phyloP scores from a whole-genome alignment of 2,797 vertebrate species.

The Liparis tanakae region DNA sequence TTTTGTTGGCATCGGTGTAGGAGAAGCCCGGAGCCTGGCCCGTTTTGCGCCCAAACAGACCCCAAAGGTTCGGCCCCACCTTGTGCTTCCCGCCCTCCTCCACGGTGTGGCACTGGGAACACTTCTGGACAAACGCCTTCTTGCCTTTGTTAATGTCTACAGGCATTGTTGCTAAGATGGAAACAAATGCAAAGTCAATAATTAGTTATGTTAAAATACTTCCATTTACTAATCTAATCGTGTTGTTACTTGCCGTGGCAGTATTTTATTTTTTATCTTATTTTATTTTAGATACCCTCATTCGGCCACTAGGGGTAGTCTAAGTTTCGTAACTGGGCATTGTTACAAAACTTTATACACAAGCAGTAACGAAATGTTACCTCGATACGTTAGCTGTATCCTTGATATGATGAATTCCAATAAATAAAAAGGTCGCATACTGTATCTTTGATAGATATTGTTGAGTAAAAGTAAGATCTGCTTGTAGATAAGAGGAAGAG shows the following conservation, averaged over 20 bases:
- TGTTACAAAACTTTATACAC: slow-evolving; percentile 32
- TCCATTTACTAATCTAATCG: background rate
- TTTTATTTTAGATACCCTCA: accelerated
- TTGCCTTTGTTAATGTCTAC: slow-evolving; percentile 84
- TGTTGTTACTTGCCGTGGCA: too few relatives aligned
- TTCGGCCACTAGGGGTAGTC: slow-evolving; percentile 44
- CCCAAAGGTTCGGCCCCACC: slow-evolving; percentile 86
- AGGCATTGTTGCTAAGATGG: slow-evolving; percentile 71
- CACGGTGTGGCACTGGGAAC: slow-evolving; percentile 86
- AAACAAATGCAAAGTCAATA: background rate
- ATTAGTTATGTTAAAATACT: background rate
- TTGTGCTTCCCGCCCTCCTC: slow-evolving; percentile 87
- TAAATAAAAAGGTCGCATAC: background rate
- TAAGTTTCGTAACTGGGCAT: slow-evolving; percentile 37
- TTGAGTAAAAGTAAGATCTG: background rate
- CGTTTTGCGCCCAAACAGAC: slow-evolving; percentile 84
- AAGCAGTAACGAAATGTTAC: accelerated
- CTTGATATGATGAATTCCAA: background rate
- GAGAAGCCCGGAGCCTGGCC: slow-evolving; percentile 84
- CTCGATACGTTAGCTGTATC: accelerated
- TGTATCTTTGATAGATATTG: background rate
- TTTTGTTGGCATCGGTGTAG: slow-evolving; percentile 89
- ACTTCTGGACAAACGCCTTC: slow-evolving; percentile 88
- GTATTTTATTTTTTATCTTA: background rate
- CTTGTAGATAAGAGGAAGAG: too few relatives aligned